Evolutionary conservation across 2,797 vertebrate species (phyloP).

Genomic region (Sardinella longiceps): DNA sequence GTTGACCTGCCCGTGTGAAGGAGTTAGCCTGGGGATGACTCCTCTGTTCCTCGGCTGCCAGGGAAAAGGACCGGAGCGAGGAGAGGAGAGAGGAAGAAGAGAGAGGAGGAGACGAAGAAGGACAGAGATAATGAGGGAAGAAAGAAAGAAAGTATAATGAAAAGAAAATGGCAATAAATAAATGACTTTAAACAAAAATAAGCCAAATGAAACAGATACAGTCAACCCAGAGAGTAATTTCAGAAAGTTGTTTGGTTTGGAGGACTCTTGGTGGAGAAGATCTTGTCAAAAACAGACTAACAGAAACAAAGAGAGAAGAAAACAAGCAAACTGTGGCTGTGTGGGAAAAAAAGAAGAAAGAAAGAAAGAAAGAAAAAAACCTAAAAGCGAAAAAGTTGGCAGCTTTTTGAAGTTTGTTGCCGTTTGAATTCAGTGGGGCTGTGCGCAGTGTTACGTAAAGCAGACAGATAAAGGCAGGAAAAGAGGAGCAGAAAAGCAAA

Average conservation of each 20-base stretch:
- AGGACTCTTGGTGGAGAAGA: neutral
- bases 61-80: conserved; percentile 31
- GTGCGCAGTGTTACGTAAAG: conserved; percentile 58
- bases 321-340: neutral
- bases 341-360: neutral
- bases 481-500: neutral
- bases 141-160: conserved; percentile 12
- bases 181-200: neutral
- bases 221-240: neutral
- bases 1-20: conserved; percentile 66
- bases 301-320: conserved; percentile 30
- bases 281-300: neutral
- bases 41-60: conserved; percentile 43
- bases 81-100: conserved; percentile 15
- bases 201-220: neutral
- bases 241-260: neutral
- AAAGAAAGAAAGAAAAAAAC: neutral
- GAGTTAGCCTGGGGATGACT: conserved; percentile 64
- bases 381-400: conserved; percentile 47
- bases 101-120: neutral
- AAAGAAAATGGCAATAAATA: neutral
- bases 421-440: conserved; percentile 61
- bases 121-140: neutral
- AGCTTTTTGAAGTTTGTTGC: conserved; percentile 68
- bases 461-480: conserved; percentile 46